These are phyloP conservation scores for Brachystomella parvula DNA, from an alignment of 1,140 invertebrate genomes.

Conservation along the genomic window DNA sequence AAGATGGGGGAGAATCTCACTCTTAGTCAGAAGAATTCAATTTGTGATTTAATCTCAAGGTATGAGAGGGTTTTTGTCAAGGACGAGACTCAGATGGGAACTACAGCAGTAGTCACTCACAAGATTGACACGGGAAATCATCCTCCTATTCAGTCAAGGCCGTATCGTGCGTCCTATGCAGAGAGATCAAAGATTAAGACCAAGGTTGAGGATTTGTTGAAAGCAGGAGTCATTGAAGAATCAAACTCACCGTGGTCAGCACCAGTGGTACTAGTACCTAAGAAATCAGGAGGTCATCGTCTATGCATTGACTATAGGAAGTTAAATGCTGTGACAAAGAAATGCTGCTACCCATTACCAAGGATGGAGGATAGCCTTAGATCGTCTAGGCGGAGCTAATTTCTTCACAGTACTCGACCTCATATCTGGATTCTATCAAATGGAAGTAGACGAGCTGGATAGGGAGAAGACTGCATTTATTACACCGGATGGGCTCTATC, in stretches of 20 bases:
- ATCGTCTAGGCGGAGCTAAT: constrained; percentile 41
- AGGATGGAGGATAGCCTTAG: constrained; percentile 37
- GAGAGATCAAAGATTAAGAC: constrained; percentile 16
- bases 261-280: constrained; percentile 15
- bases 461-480: constrained; percentile 46
- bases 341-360: neutral
- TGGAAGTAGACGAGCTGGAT: constrained; percentile 42
- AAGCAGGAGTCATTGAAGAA: constrained; percentile 9
- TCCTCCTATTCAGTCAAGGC: neutral
- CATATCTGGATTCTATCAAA: constrained; percentile 47
- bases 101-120: neutral
- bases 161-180: neutral
- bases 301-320: neutral
- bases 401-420: constrained; percentile 46
- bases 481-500: constrained; percentile 41
- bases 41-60: neutral
- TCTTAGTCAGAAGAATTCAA: neutral
- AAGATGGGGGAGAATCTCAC: neutral
- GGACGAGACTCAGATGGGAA: neutral
- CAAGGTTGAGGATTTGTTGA: constrained; percentile 10
- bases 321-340: neutral
- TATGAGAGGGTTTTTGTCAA: neutral
- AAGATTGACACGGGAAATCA: constrained; percentile 2
- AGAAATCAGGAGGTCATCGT: neutral
- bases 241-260: neutral